phyloP scores from a whole-genome alignment of 2,888 invertebrate species.

The Noctua janthe region DNA sequence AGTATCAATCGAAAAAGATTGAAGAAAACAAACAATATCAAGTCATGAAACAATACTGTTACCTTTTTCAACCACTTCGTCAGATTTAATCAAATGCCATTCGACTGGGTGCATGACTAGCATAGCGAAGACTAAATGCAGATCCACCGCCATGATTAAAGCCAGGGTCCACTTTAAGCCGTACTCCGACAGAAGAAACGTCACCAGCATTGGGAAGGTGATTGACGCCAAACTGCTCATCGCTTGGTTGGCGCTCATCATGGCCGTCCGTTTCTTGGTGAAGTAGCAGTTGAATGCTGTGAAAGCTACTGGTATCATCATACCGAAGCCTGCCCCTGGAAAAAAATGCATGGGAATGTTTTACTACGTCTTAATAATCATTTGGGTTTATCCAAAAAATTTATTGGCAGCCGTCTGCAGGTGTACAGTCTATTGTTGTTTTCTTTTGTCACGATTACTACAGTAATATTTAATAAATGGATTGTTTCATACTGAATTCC shows the following conservation, averaged over 20 bases:
- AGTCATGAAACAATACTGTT: background rate
- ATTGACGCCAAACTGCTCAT: slow-evolving; percentile 93
- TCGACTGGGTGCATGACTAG: slow-evolving; percentile 93
- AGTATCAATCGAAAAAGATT: background rate
- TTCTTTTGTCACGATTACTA: background rate
- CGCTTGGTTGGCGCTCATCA: slow-evolving; percentile 94
- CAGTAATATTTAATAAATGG: background rate
- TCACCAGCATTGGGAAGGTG: slow-evolving; percentile 92
- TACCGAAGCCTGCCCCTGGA: slow-evolving; percentile 93
- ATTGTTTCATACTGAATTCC: background rate
- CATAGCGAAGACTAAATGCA: slow-evolving; percentile 93
- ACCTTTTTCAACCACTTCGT: slow-evolving; percentile 69
- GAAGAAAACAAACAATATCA: background rate
- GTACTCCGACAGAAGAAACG: slow-evolving; percentile 90
- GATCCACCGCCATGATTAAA: slow-evolving; percentile 92
- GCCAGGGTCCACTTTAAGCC: slow-evolving; percentile 93
- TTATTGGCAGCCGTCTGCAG: background rate
- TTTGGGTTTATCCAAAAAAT: background rate
- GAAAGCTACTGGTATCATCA: slow-evolving; percentile 93
- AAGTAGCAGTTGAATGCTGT: slow-evolving; percentile 94
- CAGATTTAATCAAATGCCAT: slow-evolving; percentile 91
- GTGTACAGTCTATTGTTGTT: background rate
- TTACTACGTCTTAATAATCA: background rate
- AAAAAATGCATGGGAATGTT: background rate
- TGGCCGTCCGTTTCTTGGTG: slow-evolving; percentile 92